Evolutionary conservation across 2,797 vertebrate genomes (phyloP).

Genomic region (Phoeniculus purpureus): DNA sequence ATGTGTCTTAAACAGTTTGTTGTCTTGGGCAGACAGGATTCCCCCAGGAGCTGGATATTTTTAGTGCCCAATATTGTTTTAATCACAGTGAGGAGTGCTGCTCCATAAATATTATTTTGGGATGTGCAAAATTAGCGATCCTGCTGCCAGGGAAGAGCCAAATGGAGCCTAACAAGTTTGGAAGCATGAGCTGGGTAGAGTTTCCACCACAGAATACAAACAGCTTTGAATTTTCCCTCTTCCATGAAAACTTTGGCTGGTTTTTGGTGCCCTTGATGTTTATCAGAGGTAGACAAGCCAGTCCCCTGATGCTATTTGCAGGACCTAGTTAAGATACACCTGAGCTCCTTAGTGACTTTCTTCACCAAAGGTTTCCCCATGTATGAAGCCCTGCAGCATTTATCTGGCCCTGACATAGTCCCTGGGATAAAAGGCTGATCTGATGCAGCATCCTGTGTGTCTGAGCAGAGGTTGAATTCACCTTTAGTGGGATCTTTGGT

Average conservation of each 20-base stretch:
- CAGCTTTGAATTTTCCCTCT: background rate
- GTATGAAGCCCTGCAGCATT: background rate
- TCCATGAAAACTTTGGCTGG: background rate
- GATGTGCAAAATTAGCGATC: background rate
- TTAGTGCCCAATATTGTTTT: conserved; percentile 46
- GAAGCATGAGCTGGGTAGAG: background rate
- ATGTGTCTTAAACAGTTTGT: background rate
- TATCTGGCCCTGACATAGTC: background rate
- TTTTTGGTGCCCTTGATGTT: background rate
- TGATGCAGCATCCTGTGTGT: background rate
- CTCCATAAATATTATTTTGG: conserved; percentile 23
- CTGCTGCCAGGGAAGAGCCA: background rate
- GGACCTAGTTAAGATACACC: background rate
- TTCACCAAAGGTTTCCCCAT: background rate
- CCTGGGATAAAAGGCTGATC: background rate
- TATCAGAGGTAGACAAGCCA: background rate
- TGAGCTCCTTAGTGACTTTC: background rate
- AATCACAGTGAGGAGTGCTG: background rate
- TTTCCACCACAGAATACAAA: background rate
- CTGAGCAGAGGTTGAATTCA: background rate
- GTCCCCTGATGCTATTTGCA: background rate
- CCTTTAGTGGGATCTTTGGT: background rate
- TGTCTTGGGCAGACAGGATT: conserved; percentile 11
- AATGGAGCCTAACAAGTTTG: background rate
- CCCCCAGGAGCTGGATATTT: conserved; percentile 34